Conservation (phyloP, 1,140 invertebrate species). For the Diplogasteroides magnus region DNA sequence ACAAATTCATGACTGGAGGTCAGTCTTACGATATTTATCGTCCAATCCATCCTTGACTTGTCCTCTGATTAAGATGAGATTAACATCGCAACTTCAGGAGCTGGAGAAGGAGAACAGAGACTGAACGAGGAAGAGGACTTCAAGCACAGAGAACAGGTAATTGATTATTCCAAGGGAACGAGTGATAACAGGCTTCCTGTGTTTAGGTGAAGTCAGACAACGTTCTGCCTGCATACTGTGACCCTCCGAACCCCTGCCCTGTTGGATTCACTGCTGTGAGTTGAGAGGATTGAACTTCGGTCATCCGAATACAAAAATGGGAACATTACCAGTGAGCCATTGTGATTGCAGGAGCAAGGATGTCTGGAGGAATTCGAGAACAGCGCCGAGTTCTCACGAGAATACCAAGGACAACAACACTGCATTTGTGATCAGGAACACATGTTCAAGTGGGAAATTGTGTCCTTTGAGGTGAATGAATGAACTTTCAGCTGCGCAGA, state of each 20-base stretch:
- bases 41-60: background rate
- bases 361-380: conserved; percentile 81
- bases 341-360: background rate
- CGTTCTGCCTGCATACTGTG: conserved; percentile 91
- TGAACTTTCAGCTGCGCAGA: conserved; percentile 39
- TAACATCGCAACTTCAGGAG: conserved; percentile 57
- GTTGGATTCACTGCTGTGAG: conserved; percentile 65
- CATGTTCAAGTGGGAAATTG: conserved; percentile 78
- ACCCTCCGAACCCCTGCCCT: conserved; percentile 93
- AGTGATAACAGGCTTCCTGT: too few relatives aligned
- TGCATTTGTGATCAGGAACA: conserved; percentile 97
- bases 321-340: too few relatives aligned
- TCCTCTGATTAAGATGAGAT: background rate
- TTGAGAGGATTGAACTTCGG: too few relatives aligned
- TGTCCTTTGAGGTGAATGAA: conserved; percentile 56
- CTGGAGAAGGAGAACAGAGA: conserved; percentile 69
- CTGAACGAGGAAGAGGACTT: conserved; percentile 64
- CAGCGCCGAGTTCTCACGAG: conserved; percentile 85
- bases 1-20: conserved; percentile 52
- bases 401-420: conserved; percentile 84
- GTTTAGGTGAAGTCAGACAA: conserved; percentile 77
- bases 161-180: conserved; percentile 17
- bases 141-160: conserved; percentile 63
- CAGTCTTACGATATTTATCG: too few relatives aligned
- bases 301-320: too few relatives aligned